Evolutionary conservation across 2,888 invertebrate genomes (phyloP), one percentile per base, ranked within the genome.

Genomic region (Brachypalpus laphriformis): DNA sequence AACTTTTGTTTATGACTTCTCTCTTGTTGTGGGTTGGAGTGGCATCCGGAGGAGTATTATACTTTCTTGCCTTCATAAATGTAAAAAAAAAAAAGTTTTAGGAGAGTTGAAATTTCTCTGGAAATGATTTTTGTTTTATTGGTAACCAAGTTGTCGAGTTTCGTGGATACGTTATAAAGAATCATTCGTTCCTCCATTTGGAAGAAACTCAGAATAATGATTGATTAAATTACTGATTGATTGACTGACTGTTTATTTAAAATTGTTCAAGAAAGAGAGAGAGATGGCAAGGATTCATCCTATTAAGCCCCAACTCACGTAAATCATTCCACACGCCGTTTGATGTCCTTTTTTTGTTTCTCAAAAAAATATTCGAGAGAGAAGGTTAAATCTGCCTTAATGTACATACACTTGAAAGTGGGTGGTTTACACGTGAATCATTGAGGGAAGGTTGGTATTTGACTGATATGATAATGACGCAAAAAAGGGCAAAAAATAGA

Each of bases 201-300:
- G 9, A 3, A 68, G 11, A 14, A n/a, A 28, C 20, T 31, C 18
- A 37, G 25, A 56, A 11, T 22, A 34, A 47, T 56, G 56, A 75
- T 45, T 75, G 65, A 75, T 75, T 75, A 25, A 56, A 51, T 66
- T 51, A 40, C 40, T 66, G 66, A 65, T 65, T 47, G 65, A 49
- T 65, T 34, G 65, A 37, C 47, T 28, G 47, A 63, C 42, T 61
- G 28, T 61, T 61, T 42, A 63, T 40, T 40, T 40, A 14, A 40
- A 40, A 40, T 40, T 40, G 14, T 40, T 4, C 37, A n/a, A 31
- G n/a, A 11, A 3, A n/a, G 3, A 37, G n/a, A n/a, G 37, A 37
- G n/a, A n/a, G 4, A 8, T 8, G 8, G 31, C 31, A 31, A 5
- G 7, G 8, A 6, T 7, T 4, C 8, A n/a, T 31, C 8, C 8